phyloP scores from a whole-genome alignment of 2,888 invertebrate species.

The Drosophila diplacantha region DNA sequence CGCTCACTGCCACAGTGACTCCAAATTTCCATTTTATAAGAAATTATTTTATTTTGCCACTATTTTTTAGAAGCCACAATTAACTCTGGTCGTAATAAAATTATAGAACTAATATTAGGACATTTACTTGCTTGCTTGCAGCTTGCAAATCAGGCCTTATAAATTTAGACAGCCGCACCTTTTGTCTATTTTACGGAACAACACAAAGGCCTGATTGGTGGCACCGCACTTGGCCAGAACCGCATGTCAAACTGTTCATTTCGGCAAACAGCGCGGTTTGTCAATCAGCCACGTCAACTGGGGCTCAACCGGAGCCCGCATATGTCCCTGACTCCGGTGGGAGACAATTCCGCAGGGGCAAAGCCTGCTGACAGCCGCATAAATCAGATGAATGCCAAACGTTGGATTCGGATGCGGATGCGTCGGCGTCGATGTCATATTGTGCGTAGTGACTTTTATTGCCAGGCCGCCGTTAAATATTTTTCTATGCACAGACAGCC shows the following conservation, averaged over 20 bases:
- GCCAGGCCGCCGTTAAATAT: constrained; percentile 56
- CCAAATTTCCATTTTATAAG: not conserved
- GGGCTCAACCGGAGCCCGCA: constrained; percentile 28
- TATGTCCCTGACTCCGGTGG: constrained; percentile 13
- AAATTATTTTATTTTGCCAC: no score
- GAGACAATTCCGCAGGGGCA: constrained; percentile 1
- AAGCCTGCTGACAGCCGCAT: constrained; percentile 57
- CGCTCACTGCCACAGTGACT: not conserved
- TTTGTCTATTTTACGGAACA: constrained; percentile 3
- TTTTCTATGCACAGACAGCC: constrained; percentile 41
- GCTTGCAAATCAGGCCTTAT: not conserved
- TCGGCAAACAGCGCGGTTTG: constrained; percentile 66
- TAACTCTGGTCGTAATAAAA: not conserved
- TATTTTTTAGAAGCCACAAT: not conserved
- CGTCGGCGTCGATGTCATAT: constrained; percentile 35
- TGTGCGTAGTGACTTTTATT: constrained; percentile 54
- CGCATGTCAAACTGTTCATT: constrained; percentile 64
- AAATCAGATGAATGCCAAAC: constrained; percentile 58
- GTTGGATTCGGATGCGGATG: constrained; percentile 24
- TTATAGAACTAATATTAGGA: not conserved
- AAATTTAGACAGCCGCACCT: constrained; percentile 7
- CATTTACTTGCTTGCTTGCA: no score
- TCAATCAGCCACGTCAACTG: constrained; percentile 60
- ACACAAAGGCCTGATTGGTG: constrained; percentile 11
- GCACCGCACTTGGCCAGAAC: not conserved